Conservation (phyloP, 53 echinoderm and acorn worm species). For the Temnopleurus reevesii region DNA sequence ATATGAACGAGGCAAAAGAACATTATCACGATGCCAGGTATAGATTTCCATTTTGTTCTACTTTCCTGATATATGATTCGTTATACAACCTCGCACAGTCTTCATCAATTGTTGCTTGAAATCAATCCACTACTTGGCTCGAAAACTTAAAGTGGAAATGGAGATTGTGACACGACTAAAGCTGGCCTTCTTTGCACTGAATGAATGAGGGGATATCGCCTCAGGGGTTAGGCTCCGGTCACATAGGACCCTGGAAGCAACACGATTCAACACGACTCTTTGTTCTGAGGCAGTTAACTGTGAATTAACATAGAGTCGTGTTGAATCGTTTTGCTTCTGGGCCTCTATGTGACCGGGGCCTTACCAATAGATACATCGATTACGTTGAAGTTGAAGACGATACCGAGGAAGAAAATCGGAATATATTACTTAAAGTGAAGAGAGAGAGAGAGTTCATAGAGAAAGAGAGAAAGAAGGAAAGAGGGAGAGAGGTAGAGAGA, state of each 20-base stretch:
- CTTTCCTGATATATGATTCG: neutral
- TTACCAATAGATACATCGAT: neutral
- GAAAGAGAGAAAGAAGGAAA: no score
- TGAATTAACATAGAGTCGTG: no score
- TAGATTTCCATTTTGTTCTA: neutral
- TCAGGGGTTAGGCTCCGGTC: no score
- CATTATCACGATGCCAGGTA: neutral
- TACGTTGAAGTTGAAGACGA: neutral
- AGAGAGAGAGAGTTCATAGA: no score
- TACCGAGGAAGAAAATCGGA: neutral
- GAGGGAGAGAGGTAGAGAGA: no score
- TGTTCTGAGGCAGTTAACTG: no score
- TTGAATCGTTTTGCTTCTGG: no score
- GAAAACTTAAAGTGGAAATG: neutral
- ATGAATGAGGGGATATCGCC: constrained; percentile 13
- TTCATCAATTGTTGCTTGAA: constrained; percentile 24
- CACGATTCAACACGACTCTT: no score
- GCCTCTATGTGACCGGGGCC: no score
- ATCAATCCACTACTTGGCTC: neutral
- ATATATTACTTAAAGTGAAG: neutral
- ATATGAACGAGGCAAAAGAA: neutral
- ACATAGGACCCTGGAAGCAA: no score
- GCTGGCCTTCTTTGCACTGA: neutral
- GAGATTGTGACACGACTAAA: neutral
- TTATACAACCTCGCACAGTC: neutral